These are phyloP conservation scores for Marasmarcha lunaedactyla DNA, from an alignment of 2,888 invertebrate genomes.

Conservation along the genomic window DNA sequence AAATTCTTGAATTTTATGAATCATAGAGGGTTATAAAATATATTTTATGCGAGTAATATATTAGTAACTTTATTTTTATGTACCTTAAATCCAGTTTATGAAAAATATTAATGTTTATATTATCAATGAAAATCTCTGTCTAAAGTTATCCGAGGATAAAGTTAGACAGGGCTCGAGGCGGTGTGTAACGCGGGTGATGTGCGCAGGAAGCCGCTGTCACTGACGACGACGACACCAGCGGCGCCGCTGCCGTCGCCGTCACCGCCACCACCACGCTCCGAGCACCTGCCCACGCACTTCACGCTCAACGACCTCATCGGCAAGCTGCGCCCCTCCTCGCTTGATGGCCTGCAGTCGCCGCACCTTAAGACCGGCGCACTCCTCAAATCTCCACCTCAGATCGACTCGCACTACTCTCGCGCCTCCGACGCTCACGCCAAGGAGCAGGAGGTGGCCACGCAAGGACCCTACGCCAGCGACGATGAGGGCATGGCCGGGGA, in stretches of 20 bases:
- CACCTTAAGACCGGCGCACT: conserved; percentile 56
- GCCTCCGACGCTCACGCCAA: conserved; percentile 56
- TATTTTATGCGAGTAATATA: too few species aligned
- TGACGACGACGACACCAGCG: conserved; percentile 71
- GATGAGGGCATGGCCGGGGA: conserved; percentile 67
- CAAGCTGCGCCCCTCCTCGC: conserved; percentile 62
- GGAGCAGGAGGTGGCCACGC: conserved; percentile 62
- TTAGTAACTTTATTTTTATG: too few species aligned
- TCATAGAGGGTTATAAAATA: neutral
- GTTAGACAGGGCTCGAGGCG: conserved; percentile 20
- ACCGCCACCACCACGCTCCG: conserved; percentile 64
- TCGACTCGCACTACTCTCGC: conserved; percentile 71
- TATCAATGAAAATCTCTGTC: too few species aligned
- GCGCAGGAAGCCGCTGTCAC: conserved; percentile 65
- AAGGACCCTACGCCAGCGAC: conserved; percentile 73
- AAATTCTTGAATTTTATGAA: too few species aligned
- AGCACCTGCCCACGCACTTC: conserved; percentile 65
- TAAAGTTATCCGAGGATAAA: conserved; percentile 12
- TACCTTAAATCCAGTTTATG: too few species aligned
- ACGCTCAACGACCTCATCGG: conserved; percentile 68
- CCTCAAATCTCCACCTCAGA: conserved; percentile 68
- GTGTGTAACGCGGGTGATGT: conserved; percentile 43
- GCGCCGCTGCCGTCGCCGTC: conserved; percentile 68
- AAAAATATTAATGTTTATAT: too few species aligned
- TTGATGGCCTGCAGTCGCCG: conserved; percentile 61